These are phyloP conservation scores for Notothenia coriiceps DNA, from an alignment of 2,113 vertebrate species.

Conservation along the genomic window DNA sequence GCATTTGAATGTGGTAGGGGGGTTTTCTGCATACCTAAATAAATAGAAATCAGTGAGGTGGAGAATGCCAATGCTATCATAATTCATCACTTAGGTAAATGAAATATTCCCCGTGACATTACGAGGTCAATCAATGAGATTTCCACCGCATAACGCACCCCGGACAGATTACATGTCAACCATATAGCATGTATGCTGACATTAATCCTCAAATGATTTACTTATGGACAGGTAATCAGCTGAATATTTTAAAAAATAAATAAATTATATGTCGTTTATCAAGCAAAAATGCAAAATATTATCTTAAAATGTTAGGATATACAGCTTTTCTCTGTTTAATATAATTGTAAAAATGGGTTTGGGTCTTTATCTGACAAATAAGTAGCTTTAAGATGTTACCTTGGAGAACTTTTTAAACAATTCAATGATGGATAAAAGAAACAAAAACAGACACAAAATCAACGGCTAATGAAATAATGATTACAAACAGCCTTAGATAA, in stretches of 20 bases:
- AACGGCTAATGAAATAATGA: constrained; percentile 9
- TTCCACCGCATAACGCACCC: background rate
- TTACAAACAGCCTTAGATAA: background rate
- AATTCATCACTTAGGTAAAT: constrained; percentile 22
- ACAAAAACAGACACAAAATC: background rate
- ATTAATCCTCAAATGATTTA: background rate
- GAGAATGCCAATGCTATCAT: background rate
- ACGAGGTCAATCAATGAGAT: background rate
- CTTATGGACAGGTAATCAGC: background rate
- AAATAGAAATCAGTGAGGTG: background rate
- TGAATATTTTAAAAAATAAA: no score
- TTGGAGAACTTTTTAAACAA: background rate
- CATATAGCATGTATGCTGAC: background rate
- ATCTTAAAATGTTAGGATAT: background rate
- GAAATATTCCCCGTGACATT: background rate
- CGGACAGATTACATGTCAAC: background rate
- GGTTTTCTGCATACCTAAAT: background rate
- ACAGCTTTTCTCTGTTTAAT: background rate
- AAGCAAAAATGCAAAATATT: background rate
- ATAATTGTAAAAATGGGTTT: background rate
- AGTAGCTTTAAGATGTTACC: background rate
- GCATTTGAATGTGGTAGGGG: background rate
- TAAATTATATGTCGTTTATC: background rate
- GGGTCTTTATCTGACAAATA: background rate
- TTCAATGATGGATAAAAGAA: background rate